These are phyloP conservation scores for Nothoprocta perdicaria DNA, from an alignment of 2,113 vertebrate species.

Conservation along the genomic window DNA sequence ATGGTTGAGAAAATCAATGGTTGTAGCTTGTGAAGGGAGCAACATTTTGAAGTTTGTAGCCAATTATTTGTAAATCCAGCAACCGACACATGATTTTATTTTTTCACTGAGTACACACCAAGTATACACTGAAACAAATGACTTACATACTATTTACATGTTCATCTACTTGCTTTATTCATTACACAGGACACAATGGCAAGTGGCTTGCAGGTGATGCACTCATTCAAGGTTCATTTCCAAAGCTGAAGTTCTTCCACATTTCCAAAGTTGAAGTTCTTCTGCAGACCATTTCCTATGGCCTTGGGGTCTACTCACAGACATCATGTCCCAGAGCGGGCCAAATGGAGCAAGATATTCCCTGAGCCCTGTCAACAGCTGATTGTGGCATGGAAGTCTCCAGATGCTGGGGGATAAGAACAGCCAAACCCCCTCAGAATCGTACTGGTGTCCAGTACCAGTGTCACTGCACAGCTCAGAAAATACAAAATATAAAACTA, in stretches of 20 bases:
- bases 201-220: neutral
- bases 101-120: neutral
- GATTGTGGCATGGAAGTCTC: neutral
- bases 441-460: rapidly evolving
- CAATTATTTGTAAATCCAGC: neutral
- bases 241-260: neutral
- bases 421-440: neutral
- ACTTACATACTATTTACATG: neutral
- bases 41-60: neutral
- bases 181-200: rapidly evolving
- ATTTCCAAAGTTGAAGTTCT: neutral
- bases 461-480: neutral
- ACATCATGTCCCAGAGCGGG: neutral
- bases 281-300: neutral
- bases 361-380: neutral
- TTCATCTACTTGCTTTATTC: neutral
- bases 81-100: neutral
- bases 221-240: neutral
- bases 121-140: neutral
- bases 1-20: too few species aligned
- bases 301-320: neutral
- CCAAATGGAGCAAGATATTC: neutral
- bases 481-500: neutral
- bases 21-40: neutral
- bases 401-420: neutral